Evolutionary conservation across 2,113 vertebrate species (phyloP), one percentile per base, ranked within the genome.

Genomic region (Silurus glanis): DNA sequence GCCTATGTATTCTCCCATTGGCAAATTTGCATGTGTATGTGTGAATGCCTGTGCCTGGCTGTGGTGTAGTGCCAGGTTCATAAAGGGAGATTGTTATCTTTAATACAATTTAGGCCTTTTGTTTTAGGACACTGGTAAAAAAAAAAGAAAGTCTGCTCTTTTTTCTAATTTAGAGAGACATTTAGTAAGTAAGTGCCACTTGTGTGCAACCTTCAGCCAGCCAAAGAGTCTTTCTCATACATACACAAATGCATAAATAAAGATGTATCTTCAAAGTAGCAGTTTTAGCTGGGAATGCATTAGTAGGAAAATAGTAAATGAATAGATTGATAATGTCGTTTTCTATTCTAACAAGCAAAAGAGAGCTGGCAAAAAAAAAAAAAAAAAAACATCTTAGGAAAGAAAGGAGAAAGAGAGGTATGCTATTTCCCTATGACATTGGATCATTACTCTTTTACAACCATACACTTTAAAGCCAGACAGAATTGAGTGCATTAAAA

Each of bases 1-100:
- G 8, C 67, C 7, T 23, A 45, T 72, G 28, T 13, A 45, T 69
- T 37, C 51, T 72, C 1, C 21, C 9, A 13, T 17, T 58, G 25
- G 25, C n/a, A 51, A 37, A 62, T 62, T 47, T 71, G 59, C 7
- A 53, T 87, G 79, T 53, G 56, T 87, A 61, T 78, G 80, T 81
- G 28, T 53, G 64, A 53, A n/a, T 82, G 64, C 37, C 37, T 76
- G 58, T 64, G 13, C 28, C 14, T 71, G 16, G 14, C 67, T 71
- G 28, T 71, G 64, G 80, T 84, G 28, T 80, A 87, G 56, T 69
- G 71, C 21, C 37, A 67, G 56, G 64, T 87, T 62, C 78, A 58
- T 56, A 23, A 19, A n/a, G 53, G 7, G 67, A 62, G 53, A 9
- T 4, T 82, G 58, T 21, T 12, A 37, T 58, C 28, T 53, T 8